Evolutionary conservation across 1,140 invertebrate genomes (phyloP), one percentile per base, ranked within the genome.

Genomic region (Xylocopa sonorina): DNA sequence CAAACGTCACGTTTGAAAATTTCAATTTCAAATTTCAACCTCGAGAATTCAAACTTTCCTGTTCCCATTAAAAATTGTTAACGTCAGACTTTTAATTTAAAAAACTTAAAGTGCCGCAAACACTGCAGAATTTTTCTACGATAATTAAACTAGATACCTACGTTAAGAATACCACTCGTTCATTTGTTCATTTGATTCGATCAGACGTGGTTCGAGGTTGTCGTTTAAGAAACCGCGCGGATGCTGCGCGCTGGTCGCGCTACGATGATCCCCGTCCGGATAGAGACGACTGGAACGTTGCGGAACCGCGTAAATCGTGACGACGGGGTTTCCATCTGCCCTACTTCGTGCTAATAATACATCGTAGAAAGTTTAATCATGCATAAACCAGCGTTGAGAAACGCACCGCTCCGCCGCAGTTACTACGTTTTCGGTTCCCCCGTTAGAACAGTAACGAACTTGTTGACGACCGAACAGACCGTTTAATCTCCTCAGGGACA

Each of bases 301-400:
- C 50, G 34, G 50, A 75, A 75, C 66, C 73, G 18, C 62, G 62
- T 43, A 66, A 75, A 66, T 24, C 73, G 48, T 43, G 21, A 21
- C 18, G 2, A 21, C 60, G 48, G 21, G n/a, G 38, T 53, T 53
- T 75, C 62, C 73, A 66, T 38, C 73, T 75, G 73, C 50, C 73
- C 73, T 66, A 75, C 62, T 75, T 75, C 50, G 62, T 29, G 73
- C 38, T 75, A 67, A 66, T 75, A 62, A 75, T 66, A 75, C 62
- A 75, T 55, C 53, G 73, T 75, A 46, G 73, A 75, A 66, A 75
- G 73, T 75, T 73, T 66, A 66, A 51, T 55, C 72, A 66, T 66
- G 34, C 60, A 66, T 34, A 53, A 75, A 75, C 62, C 32, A 46
- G 6, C 38, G 48, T 41, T 75, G 38, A 14, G 60, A 67, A 75